Conservation (phyloP, 2,888 invertebrate species). For the Tenodera sinensis region DNA sequence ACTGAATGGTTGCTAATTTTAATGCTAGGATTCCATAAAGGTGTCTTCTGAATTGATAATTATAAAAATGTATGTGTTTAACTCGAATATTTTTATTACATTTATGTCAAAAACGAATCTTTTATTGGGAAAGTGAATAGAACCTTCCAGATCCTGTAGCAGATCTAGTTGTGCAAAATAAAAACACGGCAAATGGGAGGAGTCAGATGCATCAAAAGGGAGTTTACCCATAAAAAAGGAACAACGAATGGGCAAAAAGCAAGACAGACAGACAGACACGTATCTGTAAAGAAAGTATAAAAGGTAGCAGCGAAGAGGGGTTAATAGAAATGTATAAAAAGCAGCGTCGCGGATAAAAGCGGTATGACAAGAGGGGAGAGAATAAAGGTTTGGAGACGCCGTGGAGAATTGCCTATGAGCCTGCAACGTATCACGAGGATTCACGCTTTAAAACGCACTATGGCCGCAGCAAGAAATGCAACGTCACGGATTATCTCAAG, state of each 20-base stretch:
- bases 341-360: background rate
- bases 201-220: background rate
- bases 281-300: conserved; percentile 7
- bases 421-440: conserved; percentile 1
- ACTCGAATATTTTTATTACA: too few species aligned
- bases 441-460: background rate
- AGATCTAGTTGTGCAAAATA: background rate
- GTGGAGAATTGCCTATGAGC: background rate
- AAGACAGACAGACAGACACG: background rate
- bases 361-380: background rate
- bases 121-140: too few species aligned
- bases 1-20: too few species aligned
- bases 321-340: background rate
- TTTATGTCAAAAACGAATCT: too few species aligned
- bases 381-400: background rate
- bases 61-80: too few species aligned
- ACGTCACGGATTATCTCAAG: conserved; percentile 10
- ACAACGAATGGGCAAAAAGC: background rate
- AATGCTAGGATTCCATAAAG: too few species aligned
- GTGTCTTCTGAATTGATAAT: too few species aligned
- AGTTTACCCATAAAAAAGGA: background rate
- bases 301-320: background rate
- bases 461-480: background rate
- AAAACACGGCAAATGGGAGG: background rate
- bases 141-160: background rate